A percentile compares a stretch with the other conserved stretches of the same genome.
These are phyloP conservation scores for Psophia crepitans DNA, from an alignment of 2,113 vertebrate species.

Conservation along the genomic window DNA sequence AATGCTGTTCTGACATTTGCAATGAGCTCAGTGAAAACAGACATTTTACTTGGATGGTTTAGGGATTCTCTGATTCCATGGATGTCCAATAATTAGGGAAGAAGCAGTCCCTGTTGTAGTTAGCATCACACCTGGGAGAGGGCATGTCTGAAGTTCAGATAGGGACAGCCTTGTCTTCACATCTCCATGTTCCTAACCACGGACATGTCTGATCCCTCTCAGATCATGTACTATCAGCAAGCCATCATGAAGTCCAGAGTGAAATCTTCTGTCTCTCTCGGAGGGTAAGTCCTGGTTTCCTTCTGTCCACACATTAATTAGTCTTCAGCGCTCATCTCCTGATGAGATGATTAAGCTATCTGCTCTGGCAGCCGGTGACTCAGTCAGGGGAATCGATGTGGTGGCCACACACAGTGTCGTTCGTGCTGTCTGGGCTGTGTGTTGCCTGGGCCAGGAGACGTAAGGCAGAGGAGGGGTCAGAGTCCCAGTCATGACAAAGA, in stretches of 20 bases:
- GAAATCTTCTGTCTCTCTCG: slow-evolving; percentile 95
- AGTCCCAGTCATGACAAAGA: background rate
- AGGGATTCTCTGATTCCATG: background rate
- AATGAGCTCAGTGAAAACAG: background rate
- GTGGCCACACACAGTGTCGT: background rate
- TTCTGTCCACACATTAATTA: slow-evolving; percentile 38
- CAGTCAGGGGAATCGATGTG: background rate
- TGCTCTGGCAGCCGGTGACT: slow-evolving; percentile 8
- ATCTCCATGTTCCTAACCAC: background rate
- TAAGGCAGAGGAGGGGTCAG: background rate
- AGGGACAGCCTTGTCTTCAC: background rate
- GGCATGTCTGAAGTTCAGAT: background rate
- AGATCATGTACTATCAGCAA: slow-evolving; percentile 96
- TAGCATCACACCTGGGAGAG: background rate
- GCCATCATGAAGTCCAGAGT: slow-evolving; percentile 90
- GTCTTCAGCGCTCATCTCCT: background rate
- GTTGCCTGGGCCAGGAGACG: background rate
- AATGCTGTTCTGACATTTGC: background rate
- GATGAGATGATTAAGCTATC: background rate
- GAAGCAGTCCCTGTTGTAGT: background rate
- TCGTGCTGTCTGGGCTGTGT: background rate
- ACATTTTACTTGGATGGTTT: background rate
- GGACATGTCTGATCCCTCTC: background rate
- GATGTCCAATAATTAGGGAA: background rate
- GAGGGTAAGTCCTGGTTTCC: slow-evolving; percentile 81